Conservation (phyloP, 1,140 invertebrate genomes). For the Subanguina moxae region DNA sequence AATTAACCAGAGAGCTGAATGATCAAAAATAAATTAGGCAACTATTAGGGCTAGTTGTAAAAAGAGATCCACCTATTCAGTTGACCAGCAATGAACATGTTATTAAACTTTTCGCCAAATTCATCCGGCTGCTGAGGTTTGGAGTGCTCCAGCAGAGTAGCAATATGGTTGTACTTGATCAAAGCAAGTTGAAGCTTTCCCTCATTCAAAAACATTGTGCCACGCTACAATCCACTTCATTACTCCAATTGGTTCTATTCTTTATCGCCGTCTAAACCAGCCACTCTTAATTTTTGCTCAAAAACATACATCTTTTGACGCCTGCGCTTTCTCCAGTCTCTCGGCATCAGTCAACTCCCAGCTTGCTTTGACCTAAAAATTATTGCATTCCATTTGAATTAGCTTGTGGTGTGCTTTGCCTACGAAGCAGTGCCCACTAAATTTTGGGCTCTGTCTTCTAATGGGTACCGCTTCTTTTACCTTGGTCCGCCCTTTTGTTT, state of each 20-base stretch:
- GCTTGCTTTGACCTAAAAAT: conserved; percentile 67
- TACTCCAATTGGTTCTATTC: too few species aligned
- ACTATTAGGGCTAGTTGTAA: conserved; percentile 71
- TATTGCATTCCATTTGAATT: too few species aligned
- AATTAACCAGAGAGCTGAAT: conserved; percentile 72
- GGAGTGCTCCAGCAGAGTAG: conserved; percentile 64
- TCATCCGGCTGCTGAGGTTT: conserved; percentile 49
- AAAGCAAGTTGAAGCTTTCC: conserved; percentile 75
- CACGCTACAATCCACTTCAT: conserved; percentile 69
- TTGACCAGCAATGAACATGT: conserved; percentile 28
- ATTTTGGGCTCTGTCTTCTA: too few species aligned
- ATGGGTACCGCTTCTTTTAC: too few species aligned
- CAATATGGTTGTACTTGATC: conserved; percentile 79
- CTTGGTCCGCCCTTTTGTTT: too few species aligned
- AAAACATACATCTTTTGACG: conserved; percentile 67
- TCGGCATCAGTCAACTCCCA: conserved; percentile 77
- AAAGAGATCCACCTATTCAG: conserved; percentile 62
- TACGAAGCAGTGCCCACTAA: too few species aligned
- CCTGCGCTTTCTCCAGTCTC: conserved; percentile 75
- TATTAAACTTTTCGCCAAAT: conserved; percentile 14
- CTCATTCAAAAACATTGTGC: conserved; percentile 81
- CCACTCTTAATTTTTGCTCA: too few species aligned
- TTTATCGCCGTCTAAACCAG: too few species aligned
- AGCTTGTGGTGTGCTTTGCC: too few species aligned
- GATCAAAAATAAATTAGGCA: conserved; percentile 67